Evolutionary conservation across 2,797 vertebrate species (phyloP).

Genomic region (Perodicticus potto): DNA sequence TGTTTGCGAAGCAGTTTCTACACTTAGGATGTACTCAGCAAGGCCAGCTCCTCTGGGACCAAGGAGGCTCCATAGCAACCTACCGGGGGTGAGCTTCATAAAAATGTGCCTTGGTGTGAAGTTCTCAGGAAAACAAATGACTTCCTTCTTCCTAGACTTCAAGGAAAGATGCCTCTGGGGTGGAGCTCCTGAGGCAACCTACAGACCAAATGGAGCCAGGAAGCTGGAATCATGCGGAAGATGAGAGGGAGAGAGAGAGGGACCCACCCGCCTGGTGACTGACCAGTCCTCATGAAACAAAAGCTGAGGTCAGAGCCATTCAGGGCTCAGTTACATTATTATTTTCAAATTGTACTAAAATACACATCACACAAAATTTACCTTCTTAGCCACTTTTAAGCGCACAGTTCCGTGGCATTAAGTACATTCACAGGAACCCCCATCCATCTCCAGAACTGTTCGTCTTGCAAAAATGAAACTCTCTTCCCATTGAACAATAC

Average conservation of each 20-base stretch:
- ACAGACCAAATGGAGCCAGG: neutral
- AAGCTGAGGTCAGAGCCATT: neutral
- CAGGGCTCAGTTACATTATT: neutral
- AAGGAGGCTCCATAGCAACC: neutral
- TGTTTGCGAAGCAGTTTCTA: neutral
- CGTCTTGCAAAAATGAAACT: no score
- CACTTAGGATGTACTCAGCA: neutral
- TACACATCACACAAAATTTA: fast-evolving
- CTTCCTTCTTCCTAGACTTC: neutral
- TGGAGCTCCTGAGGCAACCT: neutral
- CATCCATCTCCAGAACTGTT: neutral
- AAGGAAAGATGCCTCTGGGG: neutral
- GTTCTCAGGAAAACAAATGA: neutral
- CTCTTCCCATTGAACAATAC: no score
- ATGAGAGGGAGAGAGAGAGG: no score
- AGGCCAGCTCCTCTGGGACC: neutral
- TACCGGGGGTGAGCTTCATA: neutral
- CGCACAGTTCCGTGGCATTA: fast-evolving
- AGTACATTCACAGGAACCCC: fast-evolving
- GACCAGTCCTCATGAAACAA: neutral
- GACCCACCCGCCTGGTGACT: neutral
- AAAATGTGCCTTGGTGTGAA: neutral
- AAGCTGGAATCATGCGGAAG: fast-evolving
- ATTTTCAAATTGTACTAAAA: neutral
- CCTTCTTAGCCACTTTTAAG: neutral